Base-by-base conservation (phyloP, 2,113 vertebrate genomes). In the Megaceryle maxima region DNA sequence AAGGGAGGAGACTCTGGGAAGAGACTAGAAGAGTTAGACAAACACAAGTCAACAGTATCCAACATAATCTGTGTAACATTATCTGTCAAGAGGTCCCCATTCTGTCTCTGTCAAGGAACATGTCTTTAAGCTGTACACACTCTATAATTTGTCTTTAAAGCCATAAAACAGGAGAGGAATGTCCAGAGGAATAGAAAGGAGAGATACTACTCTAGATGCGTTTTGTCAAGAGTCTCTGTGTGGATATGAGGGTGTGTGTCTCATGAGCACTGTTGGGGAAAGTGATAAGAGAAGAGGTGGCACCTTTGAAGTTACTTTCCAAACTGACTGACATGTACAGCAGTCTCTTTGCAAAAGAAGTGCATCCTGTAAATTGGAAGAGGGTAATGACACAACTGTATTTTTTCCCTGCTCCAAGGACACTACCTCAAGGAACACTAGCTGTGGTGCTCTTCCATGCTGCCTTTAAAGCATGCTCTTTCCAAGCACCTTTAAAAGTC, bases 91-190 rank as follows among this genome's bases (percentile, higher is more conserved):
- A 77, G 14, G 11, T 81, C 21, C 6, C 4, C 21, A 33, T 78
- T 84, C 84, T 81, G 19, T 50, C n/a, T 60, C 33, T 72, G 8
- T 72, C 64, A 70, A 70, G 28, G 14, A 76, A 11, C 28, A 44
- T 0, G 0, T 31, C 29, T 66, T 16, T 50, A 66, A 57, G 31
- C 14, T 63, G 13, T 28, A 24, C 7, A 46, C 31, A 11, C 41
- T 41, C 14, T 26, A 67, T 29, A 84, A 70, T 55, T 87, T 73
- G 16, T 60, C 68, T 88, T 75, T 59, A 64, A 63, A 53, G 19
- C 4, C 33, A n/a, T 6, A 75, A 41, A 87, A 13, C 15, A 44
- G 37, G 46, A 81, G 43, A 67, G 44, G 9, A 87, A 25, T 15
- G 25, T n/a, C 22, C 46, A 72, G 39, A 63, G 19, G 31, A 70